Evolutionary conservation across 2,888 invertebrate genomes (phyloP).

Genomic region (Platypus cylindrus): DNA sequence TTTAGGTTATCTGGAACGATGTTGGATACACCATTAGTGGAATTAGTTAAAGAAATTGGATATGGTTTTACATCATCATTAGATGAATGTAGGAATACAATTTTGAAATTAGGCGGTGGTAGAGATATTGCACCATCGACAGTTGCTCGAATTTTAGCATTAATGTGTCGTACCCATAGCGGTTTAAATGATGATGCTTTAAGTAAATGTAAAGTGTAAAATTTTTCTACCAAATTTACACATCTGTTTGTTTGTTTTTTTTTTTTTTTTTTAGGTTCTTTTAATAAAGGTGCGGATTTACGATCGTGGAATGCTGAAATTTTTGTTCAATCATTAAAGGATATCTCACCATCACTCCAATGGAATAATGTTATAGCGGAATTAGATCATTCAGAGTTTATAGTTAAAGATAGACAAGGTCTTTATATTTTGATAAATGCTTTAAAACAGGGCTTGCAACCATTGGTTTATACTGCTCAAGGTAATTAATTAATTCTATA

Average conservation of each 20-base stretch:
- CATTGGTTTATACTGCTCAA: constrained; percentile 55
- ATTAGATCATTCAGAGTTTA: constrained; percentile 82
- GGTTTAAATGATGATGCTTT: constrained; percentile 54
- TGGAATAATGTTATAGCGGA: constrained; percentile 91
- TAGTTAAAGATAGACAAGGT: constrained; percentile 76
- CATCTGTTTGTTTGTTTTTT: neutral
- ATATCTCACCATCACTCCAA: constrained; percentile 70
- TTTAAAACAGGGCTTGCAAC: constrained; percentile 58
- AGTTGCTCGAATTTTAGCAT: constrained; percentile 72
- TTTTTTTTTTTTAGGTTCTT: constrained; percentile 21
- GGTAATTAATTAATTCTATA: no score
- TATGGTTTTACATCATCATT: constrained; percentile 75
- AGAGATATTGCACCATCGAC: constrained; percentile 69
- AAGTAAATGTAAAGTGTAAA: constrained; percentile 9
- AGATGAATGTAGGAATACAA: constrained; percentile 76
- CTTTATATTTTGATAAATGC: constrained; percentile 72
- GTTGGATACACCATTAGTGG: constrained; percentile 71
- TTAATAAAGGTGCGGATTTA: constrained; percentile 28
- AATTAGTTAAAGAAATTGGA: constrained; percentile 77
- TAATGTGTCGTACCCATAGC: constrained; percentile 76
- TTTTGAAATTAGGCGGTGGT: constrained; percentile 68
- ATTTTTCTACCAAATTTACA: neutral
- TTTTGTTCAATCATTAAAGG: constrained; percentile 85
- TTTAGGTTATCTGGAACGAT: constrained; percentile 33
- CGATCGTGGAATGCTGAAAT: constrained; percentile 85